Evolutionary conservation across 2,888 invertebrate species (phyloP).

Genomic region (Glaucopsyche alexis): DNA sequence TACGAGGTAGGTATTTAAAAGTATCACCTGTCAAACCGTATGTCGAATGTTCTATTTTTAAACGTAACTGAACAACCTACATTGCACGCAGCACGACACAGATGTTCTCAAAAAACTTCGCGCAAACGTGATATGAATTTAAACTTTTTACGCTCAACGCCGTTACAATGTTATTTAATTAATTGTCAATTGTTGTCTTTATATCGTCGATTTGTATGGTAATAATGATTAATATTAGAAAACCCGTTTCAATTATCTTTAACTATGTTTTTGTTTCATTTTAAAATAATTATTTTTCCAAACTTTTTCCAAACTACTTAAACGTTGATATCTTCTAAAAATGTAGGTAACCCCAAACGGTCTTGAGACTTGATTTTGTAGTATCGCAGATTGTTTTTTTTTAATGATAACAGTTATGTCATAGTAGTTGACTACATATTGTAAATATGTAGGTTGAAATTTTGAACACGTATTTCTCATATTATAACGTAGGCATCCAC

Average conservation of each 20-base stretch:
- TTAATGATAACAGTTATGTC: too few relatives aligned
- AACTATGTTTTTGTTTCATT: too few relatives aligned
- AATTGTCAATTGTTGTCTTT: not conserved
- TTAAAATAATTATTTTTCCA: too few relatives aligned
- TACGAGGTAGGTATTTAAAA: not conserved
- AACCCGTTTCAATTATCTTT: too few relatives aligned
- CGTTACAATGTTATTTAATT: not conserved
- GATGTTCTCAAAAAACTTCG: not conserved
- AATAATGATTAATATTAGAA: too few relatives aligned
- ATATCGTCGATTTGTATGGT: too few relatives aligned
- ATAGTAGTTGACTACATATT: too few relatives aligned
- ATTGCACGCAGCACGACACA: not conserved
- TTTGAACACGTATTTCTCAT: too few relatives aligned
- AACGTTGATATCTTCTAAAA: too few relatives aligned
- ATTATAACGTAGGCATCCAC: too few relatives aligned
- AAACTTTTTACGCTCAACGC: not conserved
- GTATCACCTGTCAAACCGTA: not conserved
- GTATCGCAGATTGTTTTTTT: not conserved
- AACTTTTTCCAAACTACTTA: too few relatives aligned
- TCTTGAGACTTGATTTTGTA: not conserved
- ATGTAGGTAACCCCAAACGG: not conserved
- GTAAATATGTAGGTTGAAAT: too few relatives aligned
- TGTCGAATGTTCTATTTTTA: not conserved
- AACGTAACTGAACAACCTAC: slow-evolving; percentile 5
- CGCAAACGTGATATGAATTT: not conserved